phyloP scores from a whole-genome alignment of 1,140 invertebrate genomes.

The Branchinecta lynchi region DNA sequence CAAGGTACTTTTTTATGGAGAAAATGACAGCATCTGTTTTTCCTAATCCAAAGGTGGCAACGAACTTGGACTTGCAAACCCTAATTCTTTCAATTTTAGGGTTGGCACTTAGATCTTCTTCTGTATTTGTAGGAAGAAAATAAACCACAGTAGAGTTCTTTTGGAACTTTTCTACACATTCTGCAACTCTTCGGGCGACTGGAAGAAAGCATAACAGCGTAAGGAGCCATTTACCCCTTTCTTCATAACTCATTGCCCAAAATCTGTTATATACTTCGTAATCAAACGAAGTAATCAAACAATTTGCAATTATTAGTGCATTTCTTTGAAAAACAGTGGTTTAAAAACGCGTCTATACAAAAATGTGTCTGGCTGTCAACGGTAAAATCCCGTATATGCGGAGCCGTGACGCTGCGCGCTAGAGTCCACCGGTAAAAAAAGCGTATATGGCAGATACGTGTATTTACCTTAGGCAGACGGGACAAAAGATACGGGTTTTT shows the following conservation, averaged over 20 bases:
- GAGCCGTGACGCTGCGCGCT: not conserved
- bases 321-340: not conserved
- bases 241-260: constrained; percentile 5
- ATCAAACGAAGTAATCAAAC: not conserved
- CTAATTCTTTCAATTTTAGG: constrained; percentile 7
- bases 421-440: not conserved
- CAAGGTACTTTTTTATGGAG: constrained; percentile 6
- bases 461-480: constrained; percentile 1
- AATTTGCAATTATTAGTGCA: constrained; percentile 2
- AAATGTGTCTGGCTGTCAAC: not conserved
- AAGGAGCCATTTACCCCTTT: not conserved
- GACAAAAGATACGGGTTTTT: constrained; percentile 14
- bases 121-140: not conserved
- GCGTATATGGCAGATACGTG: constrained; percentile 9
- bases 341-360: not conserved
- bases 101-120: not conserved
- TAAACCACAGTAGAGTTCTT: constrained; percentile 9
- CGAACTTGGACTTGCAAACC: constrained; percentile 5
- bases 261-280: not conserved
- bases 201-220: constrained; percentile 5
- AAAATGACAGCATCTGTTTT: not conserved
- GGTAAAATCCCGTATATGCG: not conserved
- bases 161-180: constrained; percentile 6
- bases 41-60: constrained; percentile 5
- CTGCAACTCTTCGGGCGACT: constrained; percentile 4